phyloP scores from a whole-genome alignment of 2,797 vertebrate species.

The Phalloptychus januarius region DNA sequence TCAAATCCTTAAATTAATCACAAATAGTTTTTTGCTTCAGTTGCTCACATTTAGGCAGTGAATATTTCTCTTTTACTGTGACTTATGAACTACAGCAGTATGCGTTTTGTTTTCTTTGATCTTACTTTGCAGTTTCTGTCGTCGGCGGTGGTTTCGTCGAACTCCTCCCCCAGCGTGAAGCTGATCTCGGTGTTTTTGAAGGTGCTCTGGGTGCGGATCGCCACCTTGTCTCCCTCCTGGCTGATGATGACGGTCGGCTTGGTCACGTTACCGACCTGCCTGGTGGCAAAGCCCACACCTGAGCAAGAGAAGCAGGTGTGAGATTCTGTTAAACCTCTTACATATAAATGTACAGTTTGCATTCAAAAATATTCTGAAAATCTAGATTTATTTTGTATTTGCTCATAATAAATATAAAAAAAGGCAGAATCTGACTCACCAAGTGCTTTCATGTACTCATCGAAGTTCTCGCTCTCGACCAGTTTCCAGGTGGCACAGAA shows the following conservation, averaged over 20 bases:
- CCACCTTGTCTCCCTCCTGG: conserved; percentile 88
- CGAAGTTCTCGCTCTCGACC: conserved; percentile 91
- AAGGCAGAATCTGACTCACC: conserved; percentile 78
- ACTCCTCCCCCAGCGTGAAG: conserved; percentile 93
- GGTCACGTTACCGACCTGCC: conserved; percentile 91
- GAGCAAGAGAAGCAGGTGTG: not conserved
- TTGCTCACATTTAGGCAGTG: not conserved
- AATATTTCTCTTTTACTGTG: not conserved
- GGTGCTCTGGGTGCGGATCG: conserved; percentile 87
- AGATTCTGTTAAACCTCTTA: not conserved
- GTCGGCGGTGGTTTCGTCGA: conserved; percentile 89
- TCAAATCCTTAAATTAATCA: not conserved
- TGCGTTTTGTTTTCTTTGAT: not conserved
- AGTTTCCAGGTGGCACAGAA: conserved; percentile 96
- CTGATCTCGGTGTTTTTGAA: conserved; percentile 93
- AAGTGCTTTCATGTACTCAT: conserved; percentile 92
- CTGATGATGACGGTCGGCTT: conserved; percentile 92
- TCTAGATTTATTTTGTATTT: not conserved
- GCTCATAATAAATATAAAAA: not conserved
- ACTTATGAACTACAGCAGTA: not conserved
- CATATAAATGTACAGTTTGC: not conserved
- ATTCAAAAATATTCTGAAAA: not conserved
- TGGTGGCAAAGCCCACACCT: conserved; percentile 91
- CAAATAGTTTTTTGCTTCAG: not conserved
- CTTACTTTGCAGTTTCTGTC: conserved; percentile 94